A percentile compares a stretch with the other conserved stretches of the same genome.
These are phyloP conservation scores for Pantherophis alleghaniensis DNA, from an alignment of 2,797 vertebrate genomes.

Conservation along the genomic window DNA sequence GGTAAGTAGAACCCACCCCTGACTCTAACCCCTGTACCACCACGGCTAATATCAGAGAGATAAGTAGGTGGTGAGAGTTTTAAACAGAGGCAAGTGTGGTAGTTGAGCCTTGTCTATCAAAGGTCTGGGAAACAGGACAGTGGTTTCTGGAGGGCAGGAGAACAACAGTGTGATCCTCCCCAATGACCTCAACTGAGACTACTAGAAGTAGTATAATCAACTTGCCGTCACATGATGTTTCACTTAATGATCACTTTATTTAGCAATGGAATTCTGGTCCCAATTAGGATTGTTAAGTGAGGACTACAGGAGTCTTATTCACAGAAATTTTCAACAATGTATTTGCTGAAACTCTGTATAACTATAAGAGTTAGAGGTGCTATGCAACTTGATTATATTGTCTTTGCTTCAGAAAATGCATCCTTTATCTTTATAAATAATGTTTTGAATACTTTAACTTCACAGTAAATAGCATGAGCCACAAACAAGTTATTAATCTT, in stretches of 20 bases:
- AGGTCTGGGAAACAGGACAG: not conserved
- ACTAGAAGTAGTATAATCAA: not conserved
- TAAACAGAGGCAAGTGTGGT: not conserved
- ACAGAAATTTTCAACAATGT: not conserved
- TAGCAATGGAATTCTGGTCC: not conserved
- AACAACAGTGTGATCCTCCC: not conserved
- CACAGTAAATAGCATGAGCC: constrained; percentile 35
- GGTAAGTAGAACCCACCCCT: no score
- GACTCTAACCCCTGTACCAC: not conserved
- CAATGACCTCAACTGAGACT: not conserved
- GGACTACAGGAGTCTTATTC: not conserved
- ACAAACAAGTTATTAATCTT: constrained; percentile 46
- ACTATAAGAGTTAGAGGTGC: not conserved
- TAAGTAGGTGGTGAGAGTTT: not conserved
- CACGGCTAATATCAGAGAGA: not conserved
- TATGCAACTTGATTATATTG: not conserved
- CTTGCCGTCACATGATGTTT: not conserved
- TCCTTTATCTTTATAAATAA: constrained; percentile 27
- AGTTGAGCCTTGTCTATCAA: not conserved
- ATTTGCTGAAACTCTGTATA: not conserved
- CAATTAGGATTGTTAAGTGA: not conserved
- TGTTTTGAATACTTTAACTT: constrained; percentile 20
- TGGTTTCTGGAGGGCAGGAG: not conserved
- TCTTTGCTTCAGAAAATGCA: constrained; percentile 17
- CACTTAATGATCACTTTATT: not conserved